Evolutionary conservation across 2,888 invertebrate genomes (phyloP).

Genomic region (Drosophila pegasa): DNA sequence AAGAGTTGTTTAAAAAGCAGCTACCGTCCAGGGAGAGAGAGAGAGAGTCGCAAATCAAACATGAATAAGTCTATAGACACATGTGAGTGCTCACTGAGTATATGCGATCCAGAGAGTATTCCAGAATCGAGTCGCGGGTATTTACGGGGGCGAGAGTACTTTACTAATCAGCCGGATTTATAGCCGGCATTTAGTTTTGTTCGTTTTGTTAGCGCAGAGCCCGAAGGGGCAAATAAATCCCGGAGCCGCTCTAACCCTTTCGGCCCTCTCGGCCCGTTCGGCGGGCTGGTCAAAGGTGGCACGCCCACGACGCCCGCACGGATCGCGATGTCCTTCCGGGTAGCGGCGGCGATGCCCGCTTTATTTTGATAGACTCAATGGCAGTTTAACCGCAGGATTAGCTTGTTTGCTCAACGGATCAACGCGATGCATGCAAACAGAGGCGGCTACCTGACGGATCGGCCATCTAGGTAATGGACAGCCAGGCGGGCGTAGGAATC

Average conservation of each 20-base stretch:
- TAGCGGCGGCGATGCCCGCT: conserved; percentile 43
- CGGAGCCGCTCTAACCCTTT: conserved; percentile 56
- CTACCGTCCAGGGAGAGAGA: too few species aligned
- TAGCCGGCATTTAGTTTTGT: conserved; percentile 75
- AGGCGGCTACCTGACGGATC: conserved; percentile 39
- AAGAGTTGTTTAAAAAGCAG: conserved; percentile 24
- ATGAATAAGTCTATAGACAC: conserved; percentile 7
- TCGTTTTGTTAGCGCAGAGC: conserved; percentile 43
- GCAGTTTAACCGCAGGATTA: conserved; percentile 84
- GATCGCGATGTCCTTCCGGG: conserved; percentile 64
- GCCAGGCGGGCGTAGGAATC: too few species aligned
- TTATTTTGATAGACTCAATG: conserved; percentile 82
- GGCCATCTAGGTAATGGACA: background rate
- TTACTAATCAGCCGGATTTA: conserved; percentile 76
- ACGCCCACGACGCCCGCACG: conserved; percentile 46
- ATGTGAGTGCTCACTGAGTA: background rate
- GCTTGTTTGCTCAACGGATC: conserved; percentile 80
- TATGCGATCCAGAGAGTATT: conserved; percentile 5
- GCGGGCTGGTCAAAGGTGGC: conserved; percentile 47
- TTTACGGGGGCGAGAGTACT: conserved; percentile 67
- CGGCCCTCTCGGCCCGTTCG: conserved; percentile 58
- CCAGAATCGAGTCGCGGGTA: conserved; percentile 16
- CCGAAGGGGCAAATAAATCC: conserved; percentile 48
- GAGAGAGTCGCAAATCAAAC: conserved; percentile 28
- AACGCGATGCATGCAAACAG: conserved; percentile 73